These are phyloP conservation scores for Eulithis prunata DNA, from an alignment of 2,888 invertebrate genomes.

Conservation along the genomic window DNA sequence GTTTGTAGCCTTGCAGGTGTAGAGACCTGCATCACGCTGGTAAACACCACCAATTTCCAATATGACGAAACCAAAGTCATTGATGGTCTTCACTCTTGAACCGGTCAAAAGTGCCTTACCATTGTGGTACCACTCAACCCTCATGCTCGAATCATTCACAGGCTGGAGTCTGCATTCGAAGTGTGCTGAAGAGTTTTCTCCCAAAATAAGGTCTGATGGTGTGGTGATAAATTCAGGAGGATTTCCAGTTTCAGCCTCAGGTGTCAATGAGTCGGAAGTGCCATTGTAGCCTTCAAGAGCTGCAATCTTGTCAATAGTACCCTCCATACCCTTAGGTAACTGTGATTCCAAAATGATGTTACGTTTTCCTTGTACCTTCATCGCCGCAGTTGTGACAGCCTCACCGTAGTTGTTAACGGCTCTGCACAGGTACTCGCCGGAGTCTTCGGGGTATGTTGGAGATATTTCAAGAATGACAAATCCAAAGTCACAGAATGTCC, in stretches of 20 bases:
- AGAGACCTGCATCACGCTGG: slow-evolving; percentile 95
- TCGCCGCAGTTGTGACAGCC: slow-evolving; percentile 94
- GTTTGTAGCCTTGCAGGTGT: slow-evolving; percentile 96
- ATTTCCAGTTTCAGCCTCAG: slow-evolving; percentile 92
- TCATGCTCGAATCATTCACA: slow-evolving; percentile 95
- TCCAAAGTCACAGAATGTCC: slow-evolving; percentile 99
- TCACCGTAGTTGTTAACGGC: slow-evolving; percentile 95
- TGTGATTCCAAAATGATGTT: slow-evolving; percentile 96
- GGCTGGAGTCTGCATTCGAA: slow-evolving; percentile 96
- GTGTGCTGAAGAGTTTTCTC: slow-evolving; percentile 95
- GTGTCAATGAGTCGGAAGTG: slow-evolving; percentile 86
- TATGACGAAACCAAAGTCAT: slow-evolving; percentile 98
- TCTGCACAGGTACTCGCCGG: slow-evolving; percentile 95
- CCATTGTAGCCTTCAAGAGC: slow-evolving; percentile 94
- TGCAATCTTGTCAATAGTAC: slow-evolving; percentile 96
- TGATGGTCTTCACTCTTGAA: slow-evolving; percentile 96
- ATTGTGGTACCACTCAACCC: slow-evolving; percentile 99
- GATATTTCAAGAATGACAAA: slow-evolving; percentile 98
- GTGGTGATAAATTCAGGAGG: slow-evolving; percentile 96
- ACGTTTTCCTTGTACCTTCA: slow-evolving; percentile 96
- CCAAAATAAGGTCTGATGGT: slow-evolving; percentile 92
- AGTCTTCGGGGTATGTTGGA: slow-evolving; percentile 98
- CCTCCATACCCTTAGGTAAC: slow-evolving; percentile 96
- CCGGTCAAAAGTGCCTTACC: slow-evolving; percentile 96
- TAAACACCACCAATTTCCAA: slow-evolving; percentile 97